Conservation (phyloP, 2,888 invertebrate species). For the Drosophila nr. perissopoda region DNA sequence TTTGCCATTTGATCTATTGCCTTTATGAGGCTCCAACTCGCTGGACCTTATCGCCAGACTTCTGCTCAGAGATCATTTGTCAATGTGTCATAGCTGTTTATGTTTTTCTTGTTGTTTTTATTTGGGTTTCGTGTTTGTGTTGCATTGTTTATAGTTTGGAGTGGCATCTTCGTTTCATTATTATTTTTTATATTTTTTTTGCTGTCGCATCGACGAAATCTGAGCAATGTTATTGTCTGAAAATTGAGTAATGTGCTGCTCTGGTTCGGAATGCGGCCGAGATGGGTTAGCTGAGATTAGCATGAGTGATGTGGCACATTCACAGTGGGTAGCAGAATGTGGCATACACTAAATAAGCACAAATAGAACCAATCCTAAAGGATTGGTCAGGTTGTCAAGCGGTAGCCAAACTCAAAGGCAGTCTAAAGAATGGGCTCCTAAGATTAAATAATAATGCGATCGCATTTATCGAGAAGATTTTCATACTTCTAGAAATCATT, state of each 20-base stretch:
- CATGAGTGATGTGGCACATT: constrained; percentile 53
- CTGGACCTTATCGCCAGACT: constrained; percentile 54
- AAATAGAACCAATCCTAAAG: constrained; percentile 6
- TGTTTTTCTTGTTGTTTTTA: constrained; percentile 15
- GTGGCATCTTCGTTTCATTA: constrained; percentile 59
- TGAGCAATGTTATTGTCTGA: constrained; percentile 66
- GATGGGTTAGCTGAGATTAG: constrained; percentile 70
- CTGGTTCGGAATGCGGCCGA: constrained; percentile 53
- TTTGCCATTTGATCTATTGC: constrained; percentile 49
- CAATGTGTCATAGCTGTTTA: constrained; percentile 59
- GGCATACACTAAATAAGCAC: constrained; percentile 22
- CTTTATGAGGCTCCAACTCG: constrained; percentile 10
- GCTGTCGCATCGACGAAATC: constrained; percentile 56
- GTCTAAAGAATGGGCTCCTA: constrained; percentile 20
- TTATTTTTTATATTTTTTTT: constrained; percentile 21
- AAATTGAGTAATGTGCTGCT: constrained; percentile 76
- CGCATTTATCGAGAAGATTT: background rate
- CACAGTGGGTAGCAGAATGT: constrained; percentile 18
- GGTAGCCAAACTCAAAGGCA: constrained; percentile 32
- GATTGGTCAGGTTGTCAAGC: constrained; percentile 21
- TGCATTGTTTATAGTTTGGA: constrained; percentile 56
- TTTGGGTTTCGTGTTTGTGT: constrained; percentile 15
- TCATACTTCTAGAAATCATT: background rate
- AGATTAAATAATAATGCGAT: constrained; percentile 33
- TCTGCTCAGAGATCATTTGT: constrained; percentile 69